These are phyloP conservation scores for Hypsibius dujardini DNA, from an alignment of 1,140 invertebrate genomes.

Conservation along the genomic window DNA sequence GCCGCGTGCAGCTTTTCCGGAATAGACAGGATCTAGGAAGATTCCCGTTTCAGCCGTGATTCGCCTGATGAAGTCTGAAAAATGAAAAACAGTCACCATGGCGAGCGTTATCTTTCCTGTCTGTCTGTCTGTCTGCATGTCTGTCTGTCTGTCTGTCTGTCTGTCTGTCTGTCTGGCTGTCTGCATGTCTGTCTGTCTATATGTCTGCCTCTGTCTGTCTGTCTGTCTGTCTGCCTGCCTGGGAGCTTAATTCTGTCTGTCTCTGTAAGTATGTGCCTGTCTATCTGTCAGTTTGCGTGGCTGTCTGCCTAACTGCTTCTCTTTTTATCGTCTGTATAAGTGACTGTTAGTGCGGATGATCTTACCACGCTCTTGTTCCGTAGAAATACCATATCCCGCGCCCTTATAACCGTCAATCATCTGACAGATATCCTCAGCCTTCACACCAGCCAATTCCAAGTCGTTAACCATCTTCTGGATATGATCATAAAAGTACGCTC, in stretches of 20 bases:
- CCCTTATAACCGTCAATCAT: slow-evolving; percentile 1
- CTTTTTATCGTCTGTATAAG: too few relatives aligned
- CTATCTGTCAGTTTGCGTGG: too few relatives aligned
- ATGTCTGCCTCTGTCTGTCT: too few relatives aligned
- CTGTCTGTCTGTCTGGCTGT: too few relatives aligned
- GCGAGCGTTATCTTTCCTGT: too few relatives aligned
- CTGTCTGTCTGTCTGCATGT: too few relatives aligned
- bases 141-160: too few relatives aligned
- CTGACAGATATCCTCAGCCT: background rate
- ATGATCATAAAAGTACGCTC: background rate
- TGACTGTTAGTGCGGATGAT: background rate
- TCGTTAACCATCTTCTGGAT: background rate
- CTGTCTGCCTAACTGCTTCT: too few relatives aligned
- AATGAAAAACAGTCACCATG: background rate
- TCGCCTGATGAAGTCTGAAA: background rate
- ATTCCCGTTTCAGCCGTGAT: background rate
- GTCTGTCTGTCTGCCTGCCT: too few relatives aligned
- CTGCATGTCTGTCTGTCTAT: too few relatives aligned
- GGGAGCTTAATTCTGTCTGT: too few relatives aligned
- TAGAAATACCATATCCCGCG: background rate
- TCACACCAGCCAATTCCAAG: background rate
- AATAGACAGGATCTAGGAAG: background rate
- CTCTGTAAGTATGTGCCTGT: too few relatives aligned
- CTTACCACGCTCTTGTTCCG: background rate
- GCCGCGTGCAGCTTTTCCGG: slow-evolving; percentile 4